phyloP scores from a whole-genome alignment of 1,140 invertebrate genomes.

The Lepidurus apus region DNA sequence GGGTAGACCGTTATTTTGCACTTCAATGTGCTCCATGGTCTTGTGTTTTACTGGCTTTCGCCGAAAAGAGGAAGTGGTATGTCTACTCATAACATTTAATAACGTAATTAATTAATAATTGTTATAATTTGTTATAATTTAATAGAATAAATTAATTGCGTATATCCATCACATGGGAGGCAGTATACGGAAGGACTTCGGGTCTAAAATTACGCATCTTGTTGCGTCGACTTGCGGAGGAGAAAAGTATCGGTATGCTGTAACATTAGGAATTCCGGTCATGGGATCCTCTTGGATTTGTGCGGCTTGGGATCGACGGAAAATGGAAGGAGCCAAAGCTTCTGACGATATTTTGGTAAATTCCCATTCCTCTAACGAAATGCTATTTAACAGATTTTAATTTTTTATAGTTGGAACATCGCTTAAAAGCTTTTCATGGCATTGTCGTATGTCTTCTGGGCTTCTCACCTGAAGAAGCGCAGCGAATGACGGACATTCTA shows the following conservation, averaged over 20 bases:
- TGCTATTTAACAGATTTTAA: constrained; percentile 31
- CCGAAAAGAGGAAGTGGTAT: constrained; percentile 76
- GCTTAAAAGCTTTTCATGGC: constrained; percentile 83
- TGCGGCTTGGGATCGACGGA: constrained; percentile 68
- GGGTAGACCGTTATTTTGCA: constrained; percentile 73
- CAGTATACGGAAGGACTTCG: constrained; percentile 82
- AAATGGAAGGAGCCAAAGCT: constrained; percentile 61
- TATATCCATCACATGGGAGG: constrained; percentile 92
- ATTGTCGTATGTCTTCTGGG: constrained; percentile 81
- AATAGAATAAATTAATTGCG: constrained; percentile 70
- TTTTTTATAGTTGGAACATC: constrained; percentile 43
- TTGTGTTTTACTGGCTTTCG: constrained; percentile 86
- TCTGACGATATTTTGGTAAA: constrained; percentile 46
- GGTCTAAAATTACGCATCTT: constrained; percentile 81
- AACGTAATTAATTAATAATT: background rate
- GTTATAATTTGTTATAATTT: constrained; percentile 40
- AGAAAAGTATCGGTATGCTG: constrained; percentile 79
- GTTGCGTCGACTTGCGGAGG: constrained; percentile 79
- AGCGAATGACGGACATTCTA: constrained; percentile 84
- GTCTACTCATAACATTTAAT: background rate
- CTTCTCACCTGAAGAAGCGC: constrained; percentile 78
- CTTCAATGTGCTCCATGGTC: constrained; percentile 75
- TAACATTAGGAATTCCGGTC: constrained; percentile 79
- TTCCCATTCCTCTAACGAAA: constrained; percentile 40
- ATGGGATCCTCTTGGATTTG: constrained; percentile 82